phyloP scores from a whole-genome alignment of 2,797 vertebrate genomes.

The Lutjanus argentimaculatus region DNA sequence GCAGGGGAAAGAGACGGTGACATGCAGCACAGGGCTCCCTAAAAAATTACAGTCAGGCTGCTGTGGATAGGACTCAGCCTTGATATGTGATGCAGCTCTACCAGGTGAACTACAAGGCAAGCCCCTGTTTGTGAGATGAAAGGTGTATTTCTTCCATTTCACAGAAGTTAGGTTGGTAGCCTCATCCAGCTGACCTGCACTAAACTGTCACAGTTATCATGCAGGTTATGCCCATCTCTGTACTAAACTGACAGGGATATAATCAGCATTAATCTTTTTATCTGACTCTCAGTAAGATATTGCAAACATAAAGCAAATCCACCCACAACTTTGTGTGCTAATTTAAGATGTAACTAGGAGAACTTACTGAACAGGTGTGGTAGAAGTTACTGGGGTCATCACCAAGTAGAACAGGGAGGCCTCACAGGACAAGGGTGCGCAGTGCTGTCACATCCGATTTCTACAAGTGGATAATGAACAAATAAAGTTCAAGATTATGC shows the following conservation, averaged over 20 bases:
- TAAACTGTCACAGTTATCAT: not conserved
- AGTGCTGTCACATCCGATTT: slow-evolving; percentile 48
- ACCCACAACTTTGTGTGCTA: not conserved
- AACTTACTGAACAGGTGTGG: slow-evolving; percentile 49
- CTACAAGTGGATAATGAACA: slow-evolving; percentile 28
- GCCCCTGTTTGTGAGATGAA: not conserved
- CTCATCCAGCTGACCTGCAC: not conserved
- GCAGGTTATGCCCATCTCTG: not conserved
- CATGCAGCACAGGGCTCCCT: not conserved
- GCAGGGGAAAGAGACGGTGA: not conserved
- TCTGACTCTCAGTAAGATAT: not conserved
- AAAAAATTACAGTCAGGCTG: not conserved
- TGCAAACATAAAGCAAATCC: not conserved
- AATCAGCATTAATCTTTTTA: not conserved
- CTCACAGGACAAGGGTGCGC: slow-evolving; percentile 29
- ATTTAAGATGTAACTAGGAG: not conserved
- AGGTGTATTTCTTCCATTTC: slow-evolving; percentile 9
- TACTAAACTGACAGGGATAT: not conserved
- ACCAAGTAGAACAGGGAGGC: slow-evolving; percentile 45
- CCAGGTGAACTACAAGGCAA: not conserved
- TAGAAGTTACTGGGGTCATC: slow-evolving; percentile 53
- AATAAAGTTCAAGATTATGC: slow-evolving; percentile 13
- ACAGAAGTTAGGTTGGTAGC: slow-evolving; percentile 3
- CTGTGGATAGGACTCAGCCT: not conserved
- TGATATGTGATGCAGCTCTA: not conserved